Percentiles rank a stretch among this genome's conserved stretches.
Evolutionary conservation across 2,797 vertebrate genomes (phyloP).

Genomic region (Alcedo quadribrachys): DNA sequence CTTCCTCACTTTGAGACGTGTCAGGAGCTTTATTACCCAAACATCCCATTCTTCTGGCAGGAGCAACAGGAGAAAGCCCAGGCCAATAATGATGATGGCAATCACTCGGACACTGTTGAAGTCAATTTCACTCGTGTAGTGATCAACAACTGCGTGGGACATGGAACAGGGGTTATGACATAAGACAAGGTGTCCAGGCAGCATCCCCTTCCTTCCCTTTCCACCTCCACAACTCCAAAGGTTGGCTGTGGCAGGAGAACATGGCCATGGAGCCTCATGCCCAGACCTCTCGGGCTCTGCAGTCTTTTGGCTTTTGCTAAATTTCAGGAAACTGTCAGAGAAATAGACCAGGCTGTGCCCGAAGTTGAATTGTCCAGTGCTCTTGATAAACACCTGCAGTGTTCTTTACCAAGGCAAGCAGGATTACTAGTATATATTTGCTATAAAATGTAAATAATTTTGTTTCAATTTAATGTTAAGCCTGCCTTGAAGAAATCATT

Average conservation of each 20-base stretch:
- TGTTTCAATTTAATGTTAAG: background rate
- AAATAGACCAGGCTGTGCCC: background rate
- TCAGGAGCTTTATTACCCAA: constrained; percentile 90
- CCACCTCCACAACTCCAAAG: background rate
- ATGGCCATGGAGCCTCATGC: background rate
- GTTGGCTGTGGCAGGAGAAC: background rate
- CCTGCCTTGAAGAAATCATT: background rate
- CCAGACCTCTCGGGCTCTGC: background rate
- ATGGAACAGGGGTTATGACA: background rate
- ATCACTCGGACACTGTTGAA: constrained; percentile 96
- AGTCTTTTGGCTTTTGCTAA: background rate
- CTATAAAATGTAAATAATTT: background rate
- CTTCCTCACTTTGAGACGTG: constrained; percentile 87
- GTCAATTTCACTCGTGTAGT: constrained; percentile 92
- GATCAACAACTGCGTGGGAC: constrained; percentile 87
- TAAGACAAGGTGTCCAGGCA: background rate
- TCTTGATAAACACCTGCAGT: background rate
- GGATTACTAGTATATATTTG: background rate
- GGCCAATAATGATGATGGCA: constrained; percentile 92
- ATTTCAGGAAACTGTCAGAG: background rate
- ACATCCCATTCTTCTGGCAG: constrained; percentile 96
- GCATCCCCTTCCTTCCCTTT: background rate
- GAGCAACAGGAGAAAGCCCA: constrained; percentile 95
- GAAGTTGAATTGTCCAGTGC: background rate
- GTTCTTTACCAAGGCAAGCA: background rate